Base-by-base conservation (phyloP, 2,888 invertebrate genomes). In the Bhutanitis thaidina region DNA sequence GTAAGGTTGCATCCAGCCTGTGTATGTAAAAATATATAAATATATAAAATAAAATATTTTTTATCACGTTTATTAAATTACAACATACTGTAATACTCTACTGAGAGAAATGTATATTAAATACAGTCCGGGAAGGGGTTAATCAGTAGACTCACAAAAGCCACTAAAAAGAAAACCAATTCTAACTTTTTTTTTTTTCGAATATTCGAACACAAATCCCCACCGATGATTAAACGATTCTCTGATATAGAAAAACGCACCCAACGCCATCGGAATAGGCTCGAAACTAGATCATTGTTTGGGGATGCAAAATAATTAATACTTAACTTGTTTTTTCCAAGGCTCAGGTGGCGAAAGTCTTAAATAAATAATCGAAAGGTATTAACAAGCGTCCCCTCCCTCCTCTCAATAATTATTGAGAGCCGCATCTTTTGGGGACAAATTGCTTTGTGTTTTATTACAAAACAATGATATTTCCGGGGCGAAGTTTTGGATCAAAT, bases 281-380 rank as follows among this genome's bases (percentile, higher is more conserved):
- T 56, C 47, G 50, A 40, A 57, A 64, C 60, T 62, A 3, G 32
- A 45, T 47, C 49, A 39, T 10, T 25, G 43, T 46, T n/a, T n/a
- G 45, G 47, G 43, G 30, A 32, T n/a, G 49, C 43, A 50, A 50
- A 62, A 58, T 64, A 73, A 74, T 77, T 78, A 75, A 74, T 72
- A 72, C 67, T 64, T 58, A 60, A 64, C 68, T 77, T 74, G 75
- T 80, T 79, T 76, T 71, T 69, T 69, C 62, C 67, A 77, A 72
- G 74, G 71, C 77, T 80, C 84, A 85, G 84, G 84, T 84, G 83
- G 75, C 73, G 68, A 78, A 75, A 80, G 72, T 71, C 77, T 81
- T 81, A 81, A 80, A 81, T 79, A 83, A 83, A 84, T 82, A 83
- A 84, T 83, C 80, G 81, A 74, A 74, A 66, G 75, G 78, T 79